phyloP scores from a whole-genome alignment of 2,797 vertebrate species.

The Fringilla coelebs region DNA sequence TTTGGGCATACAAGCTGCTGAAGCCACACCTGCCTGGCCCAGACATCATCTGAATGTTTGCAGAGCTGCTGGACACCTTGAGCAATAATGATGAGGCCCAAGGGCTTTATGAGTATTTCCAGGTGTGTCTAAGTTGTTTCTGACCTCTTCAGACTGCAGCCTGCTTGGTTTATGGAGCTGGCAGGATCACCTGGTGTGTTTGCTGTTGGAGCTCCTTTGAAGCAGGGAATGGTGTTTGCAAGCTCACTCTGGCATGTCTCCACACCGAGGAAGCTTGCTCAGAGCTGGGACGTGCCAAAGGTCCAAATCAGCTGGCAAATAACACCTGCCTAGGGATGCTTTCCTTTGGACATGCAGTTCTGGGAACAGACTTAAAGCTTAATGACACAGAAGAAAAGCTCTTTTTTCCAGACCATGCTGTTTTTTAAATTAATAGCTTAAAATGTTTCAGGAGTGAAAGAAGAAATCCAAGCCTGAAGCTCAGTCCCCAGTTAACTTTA shows the following conservation, averaged over 20 bases:
- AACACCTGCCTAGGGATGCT: not conserved
- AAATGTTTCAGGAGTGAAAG: not conserved
- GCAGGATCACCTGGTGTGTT: not conserved
- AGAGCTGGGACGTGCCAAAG: not conserved
- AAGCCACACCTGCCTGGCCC: constrained; percentile 8
- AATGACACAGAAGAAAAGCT: not conserved
- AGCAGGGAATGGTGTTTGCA: not conserved
- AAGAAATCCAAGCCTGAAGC: not conserved
- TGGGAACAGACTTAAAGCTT: not conserved
- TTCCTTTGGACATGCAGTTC: not conserved
- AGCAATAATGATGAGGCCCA: not conserved
- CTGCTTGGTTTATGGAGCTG: not conserved
- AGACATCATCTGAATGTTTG: not conserved
- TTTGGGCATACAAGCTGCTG: not conserved
- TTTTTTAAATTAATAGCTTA: not conserved
- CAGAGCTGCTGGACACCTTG: constrained; percentile 7
- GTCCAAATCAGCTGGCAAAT: not conserved
- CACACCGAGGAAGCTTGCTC: rapidly evolving
- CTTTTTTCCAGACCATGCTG: not conserved
- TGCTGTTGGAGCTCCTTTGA: not conserved
- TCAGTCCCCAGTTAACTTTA: not conserved
- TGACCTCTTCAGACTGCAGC: not conserved
- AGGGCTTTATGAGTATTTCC: not conserved
- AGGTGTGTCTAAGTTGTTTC: constrained; percentile 2
- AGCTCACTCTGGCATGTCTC: not conserved